Percentiles rank a stretch among this genome's conserved stretches.
These are phyloP conservation scores for Aricia artaxerxes DNA, from an alignment of 2,888 invertebrate genomes.

Conservation along the genomic window DNA sequence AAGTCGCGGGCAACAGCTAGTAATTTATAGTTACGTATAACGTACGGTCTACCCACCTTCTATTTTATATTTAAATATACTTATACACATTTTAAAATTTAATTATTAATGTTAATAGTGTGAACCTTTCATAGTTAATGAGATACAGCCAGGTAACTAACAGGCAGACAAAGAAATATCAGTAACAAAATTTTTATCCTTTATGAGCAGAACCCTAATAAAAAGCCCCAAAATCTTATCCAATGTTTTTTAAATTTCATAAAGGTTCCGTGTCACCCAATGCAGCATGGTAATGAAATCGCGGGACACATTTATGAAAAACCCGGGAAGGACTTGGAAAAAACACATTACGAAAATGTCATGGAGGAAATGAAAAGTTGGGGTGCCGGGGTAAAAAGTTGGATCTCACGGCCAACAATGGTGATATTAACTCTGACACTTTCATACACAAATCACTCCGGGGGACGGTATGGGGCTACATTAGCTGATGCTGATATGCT, in stretches of 20 bases:
- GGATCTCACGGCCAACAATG: conserved; percentile 17
- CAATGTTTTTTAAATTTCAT: not conserved
- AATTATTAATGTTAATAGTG: too few species aligned
- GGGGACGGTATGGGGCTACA: not conserved
- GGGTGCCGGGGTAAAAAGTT: conserved; percentile 23
- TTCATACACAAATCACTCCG: conserved; percentile 25
- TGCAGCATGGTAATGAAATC: not conserved
- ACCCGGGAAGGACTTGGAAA: conserved; percentile 6
- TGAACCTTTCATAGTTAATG: too few species aligned
- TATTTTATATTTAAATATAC: too few species aligned
- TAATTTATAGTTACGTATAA: too few species aligned
- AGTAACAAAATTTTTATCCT: too few species aligned
- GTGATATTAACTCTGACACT: conserved; percentile 19
- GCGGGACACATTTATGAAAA: not conserved
- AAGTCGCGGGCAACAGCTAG: too few species aligned
- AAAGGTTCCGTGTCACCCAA: not conserved
- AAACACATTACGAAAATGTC: conserved; percentile 29
- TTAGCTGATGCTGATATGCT: not conserved
- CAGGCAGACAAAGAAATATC: too few species aligned
- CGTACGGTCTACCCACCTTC: too few species aligned
- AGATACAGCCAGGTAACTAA: too few species aligned
- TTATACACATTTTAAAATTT: too few species aligned
- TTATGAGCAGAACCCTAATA: not conserved
- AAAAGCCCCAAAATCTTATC: not conserved
- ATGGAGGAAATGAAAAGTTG: conserved; percentile 24